Percentiles rank a stretch among this genome's conserved stretches.
phyloP scores from a whole-genome alignment of 2,797 vertebrate genomes.

The Tadarida brasiliensis region DNA sequence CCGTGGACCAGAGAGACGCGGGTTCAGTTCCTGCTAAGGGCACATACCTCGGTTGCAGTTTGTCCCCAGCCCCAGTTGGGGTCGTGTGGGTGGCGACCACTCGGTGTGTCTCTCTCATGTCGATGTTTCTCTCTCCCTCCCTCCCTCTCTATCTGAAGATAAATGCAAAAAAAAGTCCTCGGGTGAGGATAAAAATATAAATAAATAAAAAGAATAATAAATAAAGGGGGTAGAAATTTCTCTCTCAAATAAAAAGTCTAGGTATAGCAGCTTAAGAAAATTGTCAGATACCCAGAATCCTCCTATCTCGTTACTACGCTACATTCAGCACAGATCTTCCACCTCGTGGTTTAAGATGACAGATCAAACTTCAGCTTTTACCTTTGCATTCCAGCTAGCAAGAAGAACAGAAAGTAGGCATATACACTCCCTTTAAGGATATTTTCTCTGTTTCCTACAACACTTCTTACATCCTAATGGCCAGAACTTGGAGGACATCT shows the following conservation, averaged over 20 bases:
- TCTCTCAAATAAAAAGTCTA: background rate
- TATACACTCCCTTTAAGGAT: background rate
- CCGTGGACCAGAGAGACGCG: no score
- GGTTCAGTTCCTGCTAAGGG: no score
- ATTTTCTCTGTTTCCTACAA: slow-evolving; percentile 11
- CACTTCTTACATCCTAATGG: background rate
- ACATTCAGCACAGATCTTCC: background rate
- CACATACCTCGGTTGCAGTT: no score
- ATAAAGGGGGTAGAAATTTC: background rate
- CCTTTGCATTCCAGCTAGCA: background rate
- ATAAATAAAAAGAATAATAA: no score
- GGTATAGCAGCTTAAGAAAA: background rate
- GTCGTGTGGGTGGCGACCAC: no score
- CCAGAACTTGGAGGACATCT: background rate
- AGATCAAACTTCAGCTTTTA: background rate
- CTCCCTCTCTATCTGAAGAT: no score
- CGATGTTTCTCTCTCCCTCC: no score
- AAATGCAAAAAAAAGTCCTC: no score
- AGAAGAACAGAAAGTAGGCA: background rate
- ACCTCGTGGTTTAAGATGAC: background rate
- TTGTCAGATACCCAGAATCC: background rate
- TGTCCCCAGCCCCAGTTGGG: no score
- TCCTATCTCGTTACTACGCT: background rate
- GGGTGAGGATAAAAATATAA: no score
- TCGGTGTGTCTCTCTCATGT: no score